These are phyloP conservation scores for Eretmochelys imbricata DNA, from an alignment of 2,113 vertebrate species.

Conservation along the genomic window DNA sequence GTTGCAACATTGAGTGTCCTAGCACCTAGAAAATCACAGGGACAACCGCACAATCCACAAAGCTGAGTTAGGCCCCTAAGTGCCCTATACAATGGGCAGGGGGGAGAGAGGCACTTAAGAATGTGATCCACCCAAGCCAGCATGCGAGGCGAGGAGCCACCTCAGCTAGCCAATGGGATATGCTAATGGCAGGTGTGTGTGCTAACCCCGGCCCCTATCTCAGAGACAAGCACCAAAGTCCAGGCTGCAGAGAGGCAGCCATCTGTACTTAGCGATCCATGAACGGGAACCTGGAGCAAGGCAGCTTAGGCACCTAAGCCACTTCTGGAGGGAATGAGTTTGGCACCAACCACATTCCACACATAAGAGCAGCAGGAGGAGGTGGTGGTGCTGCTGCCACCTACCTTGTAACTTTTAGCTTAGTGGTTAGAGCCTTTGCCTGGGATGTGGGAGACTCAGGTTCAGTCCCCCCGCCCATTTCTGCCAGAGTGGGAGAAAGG, in stretches of 20 bases:
- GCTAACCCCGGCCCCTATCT: not conserved
- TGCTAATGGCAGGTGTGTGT: not conserved
- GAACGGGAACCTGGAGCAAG: not conserved
- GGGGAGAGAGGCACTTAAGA: not conserved
- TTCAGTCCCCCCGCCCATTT: not conserved
- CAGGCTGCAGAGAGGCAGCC: not conserved
- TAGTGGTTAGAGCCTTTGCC: not conserved
- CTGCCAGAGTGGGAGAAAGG: not conserved
- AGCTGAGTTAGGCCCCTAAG: not conserved
- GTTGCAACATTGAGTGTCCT: not conserved
- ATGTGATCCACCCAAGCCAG: not conserved
- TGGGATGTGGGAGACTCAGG: not conserved
- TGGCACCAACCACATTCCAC: not conserved
- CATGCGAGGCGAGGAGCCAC: not conserved
- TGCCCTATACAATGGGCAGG: not conserved
- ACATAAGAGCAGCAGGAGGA: not conserved
- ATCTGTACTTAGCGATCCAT: not conserved
- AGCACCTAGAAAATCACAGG: not conserved
- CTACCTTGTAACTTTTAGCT: not conserved
- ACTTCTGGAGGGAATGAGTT: not conserved
- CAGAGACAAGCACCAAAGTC: not conserved
- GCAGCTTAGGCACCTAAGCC: not conserved
- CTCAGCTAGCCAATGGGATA: not conserved
- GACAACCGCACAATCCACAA: not conserved
- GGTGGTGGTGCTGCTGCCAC: too few species aligned